Base-by-base conservation (phyloP, 2,888 invertebrate genomes). In the Papilio demoleus region DNA sequence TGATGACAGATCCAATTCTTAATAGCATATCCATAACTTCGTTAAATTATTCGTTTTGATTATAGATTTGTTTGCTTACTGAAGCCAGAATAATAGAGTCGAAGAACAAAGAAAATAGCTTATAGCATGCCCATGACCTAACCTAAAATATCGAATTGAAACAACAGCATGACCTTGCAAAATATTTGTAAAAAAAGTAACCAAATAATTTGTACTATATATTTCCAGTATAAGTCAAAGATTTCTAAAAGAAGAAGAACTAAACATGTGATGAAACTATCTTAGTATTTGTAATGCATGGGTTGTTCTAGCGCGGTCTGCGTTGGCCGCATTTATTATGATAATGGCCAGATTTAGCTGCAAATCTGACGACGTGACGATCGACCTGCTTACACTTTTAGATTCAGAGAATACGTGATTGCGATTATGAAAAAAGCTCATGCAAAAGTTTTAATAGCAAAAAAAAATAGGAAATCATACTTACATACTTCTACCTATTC, bases 311-410 rank as follows among this genome's bases (percentile, higher is more conserved):
- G 17, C 45, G 47, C 59, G 22, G 65, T 36, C 42, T 66, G 22
- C 31, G 31, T 31, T 19, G 34, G 36, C 22, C n/a, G 59, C 24
- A 61, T 67, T 61, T 40, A 61, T 62, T 62, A 67, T 67, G 67
- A 38, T 62, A 67, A 67, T 53, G 31, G 27, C 53, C 3, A 38
- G 61, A 53, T 53, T 61, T 40, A 62, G 42, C 61, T 67, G 67
- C 67, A 67, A 67, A 61, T 67, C 61, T 62, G 24, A 53, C 40
- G 40, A 67, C 67, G 67, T 61, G 61, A 60, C 60, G 27, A 61
- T 61, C 42, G 12, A 61, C 11, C 31, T 62, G 27, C 42, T 62
- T 62, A 27, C 19, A 47, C 62, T 45, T 62, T 45, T 38, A 50
- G 14, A 14, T 50, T 50, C 9, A 50, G 24, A 24, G 50, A 27